Conservation (phyloP, 2,113 vertebrate species). For the Vombatus ursinus region DNA sequence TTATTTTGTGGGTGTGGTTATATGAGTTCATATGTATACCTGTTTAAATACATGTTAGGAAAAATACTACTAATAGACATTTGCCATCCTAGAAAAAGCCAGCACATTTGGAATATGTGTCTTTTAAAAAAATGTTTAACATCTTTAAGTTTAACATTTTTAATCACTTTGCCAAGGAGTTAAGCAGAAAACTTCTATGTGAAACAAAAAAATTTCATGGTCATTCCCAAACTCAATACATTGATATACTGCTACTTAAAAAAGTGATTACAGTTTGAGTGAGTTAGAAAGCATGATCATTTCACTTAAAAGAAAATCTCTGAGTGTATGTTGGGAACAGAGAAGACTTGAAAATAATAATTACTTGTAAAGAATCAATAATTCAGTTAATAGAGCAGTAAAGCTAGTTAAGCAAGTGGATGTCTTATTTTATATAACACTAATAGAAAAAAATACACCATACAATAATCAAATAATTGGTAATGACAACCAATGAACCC, state of each 20-base stretch:
- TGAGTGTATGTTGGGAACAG: background rate
- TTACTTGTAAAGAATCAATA: background rate
- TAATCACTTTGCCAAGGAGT: background rate
- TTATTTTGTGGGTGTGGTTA: background rate
- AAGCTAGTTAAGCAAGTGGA: background rate
- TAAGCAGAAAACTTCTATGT: background rate
- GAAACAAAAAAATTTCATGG: background rate
- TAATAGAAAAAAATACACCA: background rate
- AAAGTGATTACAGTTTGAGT: background rate
- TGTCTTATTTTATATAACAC: background rate
- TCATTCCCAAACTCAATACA: background rate
- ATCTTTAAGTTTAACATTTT: background rate
- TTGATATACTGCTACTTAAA: background rate
- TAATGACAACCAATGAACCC: background rate
- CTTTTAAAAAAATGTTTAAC: background rate
- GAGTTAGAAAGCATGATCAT: background rate
- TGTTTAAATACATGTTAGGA: background rate
- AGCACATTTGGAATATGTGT: background rate
- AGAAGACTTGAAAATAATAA: background rate
- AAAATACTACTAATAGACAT: background rate
- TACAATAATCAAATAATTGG: background rate
- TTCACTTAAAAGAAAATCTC: background rate
- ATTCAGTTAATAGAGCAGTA: background rate
- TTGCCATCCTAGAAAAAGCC: background rate
- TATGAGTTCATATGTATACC: background rate